Evolutionary conservation across 2,797 vertebrate species (phyloP).

Genomic region (Phataginus tetradactyla): DNA sequence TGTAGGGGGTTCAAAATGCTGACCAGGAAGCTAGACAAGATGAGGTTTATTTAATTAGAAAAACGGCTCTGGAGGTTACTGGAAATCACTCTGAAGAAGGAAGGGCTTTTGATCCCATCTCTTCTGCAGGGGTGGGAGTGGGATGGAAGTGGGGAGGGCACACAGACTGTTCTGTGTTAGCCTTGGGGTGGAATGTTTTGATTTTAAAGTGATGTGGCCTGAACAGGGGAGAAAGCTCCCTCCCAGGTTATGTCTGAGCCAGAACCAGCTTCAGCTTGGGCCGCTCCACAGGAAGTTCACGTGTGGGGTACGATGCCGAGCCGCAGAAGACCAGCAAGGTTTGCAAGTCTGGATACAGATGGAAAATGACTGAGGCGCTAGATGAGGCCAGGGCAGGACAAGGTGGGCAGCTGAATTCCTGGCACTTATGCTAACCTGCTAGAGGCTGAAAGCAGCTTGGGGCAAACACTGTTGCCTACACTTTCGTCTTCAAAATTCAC

Average conservation of each 20-base stretch:
- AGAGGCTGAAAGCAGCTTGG: conserved; percentile 4
- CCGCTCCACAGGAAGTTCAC: conserved; percentile 21
- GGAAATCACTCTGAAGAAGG: conserved; percentile 88
- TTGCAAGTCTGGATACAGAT: conserved; percentile 62
- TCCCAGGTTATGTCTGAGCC: conserved; percentile 70
- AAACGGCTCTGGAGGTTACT: conserved; percentile 89
- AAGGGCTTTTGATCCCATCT: conserved; percentile 85
- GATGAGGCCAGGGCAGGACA: background rate
- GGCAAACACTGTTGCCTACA: conserved; percentile 37
- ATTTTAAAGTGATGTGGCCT: background rate
- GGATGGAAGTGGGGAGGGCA: conserved; percentile 43
- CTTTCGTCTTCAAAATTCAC: conserved; percentile 72
- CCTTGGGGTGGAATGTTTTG: background rate
- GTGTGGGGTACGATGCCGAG: background rate
- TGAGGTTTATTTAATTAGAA: conserved; percentile 93
- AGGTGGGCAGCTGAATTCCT: background rate
- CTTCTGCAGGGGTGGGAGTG: conserved; percentile 74
- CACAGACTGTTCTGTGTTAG: conserved; percentile 65
- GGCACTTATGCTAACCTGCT: background rate
- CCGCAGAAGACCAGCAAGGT: background rate
- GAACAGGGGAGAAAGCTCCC: conserved; percentile 1
- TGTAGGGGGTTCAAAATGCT: conserved; percentile 95
- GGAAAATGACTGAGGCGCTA: background rate
- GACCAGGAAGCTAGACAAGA: conserved; percentile 94
- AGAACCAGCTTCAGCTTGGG: background rate